A percentile compares a stretch with the other conserved stretches of the same genome.
Conservation (phyloP, 1,140 invertebrate species). For the Acromyrmex echinatior region DNA sequence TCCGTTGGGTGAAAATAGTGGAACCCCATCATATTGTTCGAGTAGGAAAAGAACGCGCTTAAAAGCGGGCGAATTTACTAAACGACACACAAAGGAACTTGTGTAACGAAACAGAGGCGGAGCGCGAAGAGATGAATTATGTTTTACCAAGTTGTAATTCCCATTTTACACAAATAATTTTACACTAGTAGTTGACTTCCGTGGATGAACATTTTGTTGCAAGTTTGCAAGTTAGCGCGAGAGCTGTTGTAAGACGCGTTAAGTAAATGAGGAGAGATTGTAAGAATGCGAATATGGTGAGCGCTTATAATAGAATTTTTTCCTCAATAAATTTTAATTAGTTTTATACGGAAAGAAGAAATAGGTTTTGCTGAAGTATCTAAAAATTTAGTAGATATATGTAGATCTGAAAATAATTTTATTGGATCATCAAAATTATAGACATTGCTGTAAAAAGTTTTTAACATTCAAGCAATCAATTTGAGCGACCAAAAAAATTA, state of each 20-base stretch:
- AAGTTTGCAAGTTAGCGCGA: conserved; percentile 1
- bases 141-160: conserved; percentile 33
- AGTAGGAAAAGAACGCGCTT: not conserved
- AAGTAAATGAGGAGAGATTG: not conserved
- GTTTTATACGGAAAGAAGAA: no score
- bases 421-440: no score
- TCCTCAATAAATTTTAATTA: not conserved
- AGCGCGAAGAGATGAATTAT: conserved; percentile 46
- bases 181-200: not conserved
- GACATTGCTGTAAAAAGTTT: no score
- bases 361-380: no score
- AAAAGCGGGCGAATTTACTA: not conserved
- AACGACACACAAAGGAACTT: not conserved
- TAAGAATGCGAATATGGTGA: not conserved
- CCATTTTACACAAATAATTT: conserved; percentile 5
- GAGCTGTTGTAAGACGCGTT: not conserved
- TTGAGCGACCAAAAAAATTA: no score
- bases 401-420: no score
- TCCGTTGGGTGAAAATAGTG: conserved; percentile 9
- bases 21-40: not conserved
- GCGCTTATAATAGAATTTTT: not conserved
- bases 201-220: conserved; percentile 8
- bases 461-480: no score
- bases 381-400: no score
- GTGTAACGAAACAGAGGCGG: conserved; percentile 5